phyloP scores from a whole-genome alignment of 2,888 invertebrate species.

The Eutolmus rufibarbis region DNA sequence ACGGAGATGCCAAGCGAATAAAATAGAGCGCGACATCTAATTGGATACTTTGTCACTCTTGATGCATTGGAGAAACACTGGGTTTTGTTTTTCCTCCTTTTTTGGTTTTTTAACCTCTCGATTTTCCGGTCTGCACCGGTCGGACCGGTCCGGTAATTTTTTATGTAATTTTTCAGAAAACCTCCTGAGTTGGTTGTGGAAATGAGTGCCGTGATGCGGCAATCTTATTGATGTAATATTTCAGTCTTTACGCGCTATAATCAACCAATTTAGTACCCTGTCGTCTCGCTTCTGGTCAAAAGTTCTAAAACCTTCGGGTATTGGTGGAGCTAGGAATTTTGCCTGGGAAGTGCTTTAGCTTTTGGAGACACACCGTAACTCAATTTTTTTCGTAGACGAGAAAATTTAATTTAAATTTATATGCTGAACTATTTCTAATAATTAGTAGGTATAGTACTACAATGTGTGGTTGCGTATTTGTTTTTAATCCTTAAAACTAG shows the following conservation, averaged over 20 bases:
- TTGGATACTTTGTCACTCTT: constrained; percentile 48
- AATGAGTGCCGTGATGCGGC: neutral
- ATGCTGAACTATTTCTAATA: no score
- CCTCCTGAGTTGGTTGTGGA: neutral
- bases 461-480: no score
- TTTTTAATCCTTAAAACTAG: no score
- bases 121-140: constrained; percentile 1
- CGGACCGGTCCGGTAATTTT: neutral
- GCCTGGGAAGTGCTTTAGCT: neutral
- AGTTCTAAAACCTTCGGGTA: neutral
- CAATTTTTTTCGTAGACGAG: neutral
- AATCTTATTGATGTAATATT: constrained; percentile 21
- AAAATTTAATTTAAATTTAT: neutral
- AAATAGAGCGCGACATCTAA: constrained; percentile 44
- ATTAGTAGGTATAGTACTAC: no score
- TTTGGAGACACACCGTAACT: neutral
- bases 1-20: constrained; percentile 21
- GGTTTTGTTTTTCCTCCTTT: neutral
- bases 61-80: constrained; percentile 43
- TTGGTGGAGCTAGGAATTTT: neutral
- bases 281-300: neutral
- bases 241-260: constrained; percentile 27
- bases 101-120: neutral
- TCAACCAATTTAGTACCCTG: constrained; percentile 16
- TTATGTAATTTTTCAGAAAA: constrained; percentile 10